phyloP scores from a whole-genome alignment of 2,113 vertebrate species.

The Platanista minor region DNA sequence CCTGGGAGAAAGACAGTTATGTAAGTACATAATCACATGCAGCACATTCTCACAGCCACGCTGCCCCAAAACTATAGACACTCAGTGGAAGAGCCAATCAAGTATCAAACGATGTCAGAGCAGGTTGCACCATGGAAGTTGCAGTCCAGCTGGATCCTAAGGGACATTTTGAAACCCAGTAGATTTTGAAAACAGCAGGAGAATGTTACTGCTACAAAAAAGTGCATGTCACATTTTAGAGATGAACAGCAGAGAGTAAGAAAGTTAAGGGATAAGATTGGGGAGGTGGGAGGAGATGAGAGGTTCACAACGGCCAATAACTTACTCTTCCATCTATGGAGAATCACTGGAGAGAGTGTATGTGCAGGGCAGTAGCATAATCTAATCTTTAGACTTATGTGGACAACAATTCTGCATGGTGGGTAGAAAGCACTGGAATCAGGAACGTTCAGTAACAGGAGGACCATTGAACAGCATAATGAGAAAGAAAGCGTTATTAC shows the following conservation, averaged over 20 bases:
- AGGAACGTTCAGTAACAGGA: not conserved
- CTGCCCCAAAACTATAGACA: accelerated
- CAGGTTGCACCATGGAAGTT: not conserved
- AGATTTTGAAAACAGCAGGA: not conserved
- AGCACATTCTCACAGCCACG: no score
- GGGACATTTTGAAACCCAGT: not conserved
- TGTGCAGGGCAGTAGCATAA: not conserved
- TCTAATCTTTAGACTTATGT: not conserved
- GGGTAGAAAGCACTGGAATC: not conserved
- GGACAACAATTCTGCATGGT: not conserved
- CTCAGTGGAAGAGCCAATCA: not conserved
- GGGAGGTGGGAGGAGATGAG: no score
- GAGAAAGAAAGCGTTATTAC: no score
- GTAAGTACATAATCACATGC: not conserved
- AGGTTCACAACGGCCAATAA: not conserved
- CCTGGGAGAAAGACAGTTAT: not conserved
- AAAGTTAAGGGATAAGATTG: not conserved
- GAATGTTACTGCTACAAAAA: not conserved
- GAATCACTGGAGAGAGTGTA: not conserved
- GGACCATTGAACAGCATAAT: not conserved
- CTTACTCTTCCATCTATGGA: no score
- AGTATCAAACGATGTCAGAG: no score
- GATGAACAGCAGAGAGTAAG: not conserved
- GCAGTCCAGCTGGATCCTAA: not conserved
- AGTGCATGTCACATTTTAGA: not conserved